Conservation (phyloP, 2,113 vertebrate species). For the Dolichallabes microphthalmus region DNA sequence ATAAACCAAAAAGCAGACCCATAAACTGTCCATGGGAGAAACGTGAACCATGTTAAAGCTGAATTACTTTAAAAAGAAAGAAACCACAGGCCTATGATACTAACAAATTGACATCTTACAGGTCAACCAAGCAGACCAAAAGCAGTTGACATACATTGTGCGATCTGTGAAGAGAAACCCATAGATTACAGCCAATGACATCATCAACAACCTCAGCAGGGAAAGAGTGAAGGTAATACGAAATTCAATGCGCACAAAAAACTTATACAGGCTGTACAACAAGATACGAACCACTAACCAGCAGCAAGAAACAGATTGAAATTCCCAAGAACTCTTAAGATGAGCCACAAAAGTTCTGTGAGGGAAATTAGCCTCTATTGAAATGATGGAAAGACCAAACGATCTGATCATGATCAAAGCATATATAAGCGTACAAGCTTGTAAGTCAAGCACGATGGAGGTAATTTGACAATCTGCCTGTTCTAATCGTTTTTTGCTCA, state of each 20-base stretch:
- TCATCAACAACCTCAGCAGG: not conserved
- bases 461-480: not conserved
- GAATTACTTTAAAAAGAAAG: not conserved
- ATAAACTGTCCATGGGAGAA: not conserved
- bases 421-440: not conserved
- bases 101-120: not conserved
- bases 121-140: not conserved
- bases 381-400: not conserved
- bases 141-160: not conserved
- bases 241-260: too few relatives aligned
- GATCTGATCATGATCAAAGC: not conserved
- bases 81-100: not conserved
- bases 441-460: not conserved
- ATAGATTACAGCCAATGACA: not conserved
- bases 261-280: not conserved
- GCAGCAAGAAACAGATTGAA: not conserved
- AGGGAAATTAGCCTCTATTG: not conserved
- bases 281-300: not conserved
- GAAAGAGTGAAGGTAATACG: not conserved
- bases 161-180: not conserved
- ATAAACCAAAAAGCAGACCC: not conserved
- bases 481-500: not conserved
- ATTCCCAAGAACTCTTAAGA: not conserved
- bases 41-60: not conserved
- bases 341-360: not conserved